Conservation (phyloP, 2,797 vertebrate genomes). For the Potorous gilbertii region DNA sequence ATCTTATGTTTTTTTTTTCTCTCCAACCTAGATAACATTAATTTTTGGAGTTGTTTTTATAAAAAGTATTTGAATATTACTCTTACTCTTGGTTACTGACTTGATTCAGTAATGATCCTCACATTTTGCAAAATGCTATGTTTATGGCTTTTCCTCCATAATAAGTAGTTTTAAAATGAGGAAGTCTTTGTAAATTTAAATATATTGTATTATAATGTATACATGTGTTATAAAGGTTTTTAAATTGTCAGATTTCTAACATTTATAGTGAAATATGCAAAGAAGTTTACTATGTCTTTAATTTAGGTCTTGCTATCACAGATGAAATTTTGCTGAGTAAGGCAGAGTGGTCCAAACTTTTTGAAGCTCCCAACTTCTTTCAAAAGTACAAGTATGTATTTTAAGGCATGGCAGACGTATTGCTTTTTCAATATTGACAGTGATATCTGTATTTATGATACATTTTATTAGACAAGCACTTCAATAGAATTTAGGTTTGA, state of each 20-base stretch:
- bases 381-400: slow-evolving; percentile 98
- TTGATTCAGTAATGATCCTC: not conserved
- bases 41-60: slow-evolving; percentile 6
- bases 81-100: not conserved
- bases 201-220: slow-evolving; percentile 51
- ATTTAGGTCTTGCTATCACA: slow-evolving; percentile 92
- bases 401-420: slow-evolving; percentile 86
- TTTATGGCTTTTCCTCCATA: not conserved
- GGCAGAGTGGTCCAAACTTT: slow-evolving; percentile 95
- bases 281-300: slow-evolving; percentile 83
- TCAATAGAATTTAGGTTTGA: not conserved
- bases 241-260: slow-evolving; percentile 53
- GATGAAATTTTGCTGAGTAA: slow-evolving; percentile 94
- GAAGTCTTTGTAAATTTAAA: not conserved
- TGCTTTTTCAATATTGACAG: slow-evolving; percentile 77
- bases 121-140: not conserved
- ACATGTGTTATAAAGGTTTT: slow-evolving; percentile 69
- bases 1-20: not conserved
- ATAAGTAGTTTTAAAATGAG: not conserved
- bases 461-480: slow-evolving; percentile 54
- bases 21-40: slow-evolving; percentile 8
- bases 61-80: not conserved
- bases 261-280: slow-evolving; percentile 71
- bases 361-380: slow-evolving; percentile 96
- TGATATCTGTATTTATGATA: slow-evolving; percentile 69